Percentiles rank a stretch among this genome's conserved stretches.
Evolutionary conservation across 92 coral and sea anemone genomes (phyloP).

Genomic region (Plumapathes pennacea): DNA sequence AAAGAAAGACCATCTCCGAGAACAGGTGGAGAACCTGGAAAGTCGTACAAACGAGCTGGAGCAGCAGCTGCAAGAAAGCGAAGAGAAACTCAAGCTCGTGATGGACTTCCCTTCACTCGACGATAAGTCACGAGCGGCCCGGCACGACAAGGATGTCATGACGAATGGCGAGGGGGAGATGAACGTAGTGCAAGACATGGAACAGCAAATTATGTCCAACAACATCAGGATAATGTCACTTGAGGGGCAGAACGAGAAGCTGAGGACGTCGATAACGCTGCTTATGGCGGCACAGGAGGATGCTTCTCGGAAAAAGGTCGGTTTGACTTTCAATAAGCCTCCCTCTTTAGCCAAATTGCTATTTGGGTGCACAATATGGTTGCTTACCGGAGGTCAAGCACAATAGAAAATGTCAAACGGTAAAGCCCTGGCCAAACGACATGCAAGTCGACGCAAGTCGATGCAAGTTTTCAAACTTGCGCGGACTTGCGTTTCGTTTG

Average conservation of each 20-base stretch:
- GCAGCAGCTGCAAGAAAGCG: conserved; percentile 65
- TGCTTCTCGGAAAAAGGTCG: conserved; percentile 62
- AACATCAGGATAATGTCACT: conserved; percentile 84
- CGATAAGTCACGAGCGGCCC: conserved; percentile 18
- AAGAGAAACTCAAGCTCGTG: conserved; percentile 77
- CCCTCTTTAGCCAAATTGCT: too few relatives aligned
- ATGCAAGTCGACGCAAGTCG: too few relatives aligned
- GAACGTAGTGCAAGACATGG: conserved; percentile 88
- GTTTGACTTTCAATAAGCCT: too few relatives aligned
- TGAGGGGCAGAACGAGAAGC: conserved; percentile 89
- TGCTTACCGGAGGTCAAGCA: too few relatives aligned
- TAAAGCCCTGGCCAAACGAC: too few relatives aligned
- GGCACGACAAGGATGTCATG: conserved; percentile 22
- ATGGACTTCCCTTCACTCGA: conserved; percentile 83
- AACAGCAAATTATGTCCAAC: conserved; percentile 87
- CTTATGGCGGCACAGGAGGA: conserved; percentile 61
- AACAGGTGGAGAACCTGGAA: conserved; percentile 62
- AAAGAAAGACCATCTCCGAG: conserved; percentile 64
- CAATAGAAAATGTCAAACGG: too few relatives aligned
- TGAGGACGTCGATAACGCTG: conserved; percentile 79
- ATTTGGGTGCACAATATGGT: too few relatives aligned
- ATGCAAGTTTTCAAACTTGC: too few relatives aligned
- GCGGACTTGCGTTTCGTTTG: too few relatives aligned
- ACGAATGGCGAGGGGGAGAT: conserved; percentile 38
- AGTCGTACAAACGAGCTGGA: conserved; percentile 48